phyloP scores from a whole-genome alignment of 1,140 invertebrate genomes.

The Choristoneura fumiferana region DNA sequence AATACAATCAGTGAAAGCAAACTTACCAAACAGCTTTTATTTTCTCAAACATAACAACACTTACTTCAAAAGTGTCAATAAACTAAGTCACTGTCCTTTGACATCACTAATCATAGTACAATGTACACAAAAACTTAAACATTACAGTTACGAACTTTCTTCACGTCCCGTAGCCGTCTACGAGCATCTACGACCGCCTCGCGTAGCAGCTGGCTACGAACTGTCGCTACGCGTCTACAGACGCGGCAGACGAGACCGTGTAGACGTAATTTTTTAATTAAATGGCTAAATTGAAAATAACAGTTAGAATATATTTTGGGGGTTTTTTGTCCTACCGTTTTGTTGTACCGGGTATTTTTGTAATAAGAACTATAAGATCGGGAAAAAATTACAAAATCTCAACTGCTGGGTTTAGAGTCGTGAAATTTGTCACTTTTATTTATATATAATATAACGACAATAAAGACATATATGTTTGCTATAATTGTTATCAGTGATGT shows the following conservation, averaged over 20 bases:
- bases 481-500: too few species aligned
- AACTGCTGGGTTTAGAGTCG: too few species aligned
- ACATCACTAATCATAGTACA: neutral
- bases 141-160: slow-evolving; percentile 1
- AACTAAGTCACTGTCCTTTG: neutral
- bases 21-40: too few species aligned
- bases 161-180: neutral
- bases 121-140: neutral
- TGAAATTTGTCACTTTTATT: too few species aligned
- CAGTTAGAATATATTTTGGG: too few species aligned
- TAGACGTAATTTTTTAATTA: neutral
- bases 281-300: neutral
- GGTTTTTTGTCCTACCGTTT: too few species aligned
- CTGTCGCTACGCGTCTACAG: slow-evolving; percentile 1
- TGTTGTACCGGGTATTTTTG: too few species aligned
- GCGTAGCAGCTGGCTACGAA: slow-evolving; percentile 6
- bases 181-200: slow-evolving; percentile 9
- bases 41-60: neutral
- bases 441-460: too few species aligned
- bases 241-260: neutral
- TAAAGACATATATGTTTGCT: too few species aligned
- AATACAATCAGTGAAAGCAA: too few species aligned
- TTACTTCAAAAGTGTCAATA: neutral
- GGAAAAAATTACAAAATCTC: too few species aligned
- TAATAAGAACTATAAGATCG: too few species aligned